Evolutionary conservation across 23 tunicate species (phyloP).

Genomic region (Styela clava): DNA sequence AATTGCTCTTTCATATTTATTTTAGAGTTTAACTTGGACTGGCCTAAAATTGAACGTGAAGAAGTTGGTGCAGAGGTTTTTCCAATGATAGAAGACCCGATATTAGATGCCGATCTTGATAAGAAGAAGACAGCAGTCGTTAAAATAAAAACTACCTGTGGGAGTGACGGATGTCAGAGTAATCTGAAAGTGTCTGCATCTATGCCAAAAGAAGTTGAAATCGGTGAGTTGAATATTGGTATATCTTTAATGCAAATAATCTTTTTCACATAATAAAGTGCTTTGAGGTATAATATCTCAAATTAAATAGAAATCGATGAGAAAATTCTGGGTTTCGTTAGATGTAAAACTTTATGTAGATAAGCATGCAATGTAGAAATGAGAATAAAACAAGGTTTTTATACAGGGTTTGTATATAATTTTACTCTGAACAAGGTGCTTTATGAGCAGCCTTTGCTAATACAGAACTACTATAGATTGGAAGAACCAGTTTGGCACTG

Average conservation of each 20-base stretch:
- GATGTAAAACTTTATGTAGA: no score
- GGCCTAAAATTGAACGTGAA: constrained; percentile 24
- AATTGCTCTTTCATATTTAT: no score
- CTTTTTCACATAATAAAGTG: not conserved
- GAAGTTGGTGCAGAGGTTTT: constrained; percentile 27
- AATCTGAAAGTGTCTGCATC: constrained; percentile 37
- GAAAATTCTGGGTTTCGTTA: no score
- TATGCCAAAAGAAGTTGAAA: constrained; percentile 32
- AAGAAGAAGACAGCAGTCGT: not conserved
- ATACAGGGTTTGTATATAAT: no score
- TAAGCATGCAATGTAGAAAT: no score
- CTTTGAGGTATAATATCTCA: not conserved
- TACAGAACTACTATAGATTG: no score
- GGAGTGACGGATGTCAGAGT: constrained; percentile 72
- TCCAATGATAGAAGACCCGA: constrained; percentile 50
- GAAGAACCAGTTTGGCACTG: no score
- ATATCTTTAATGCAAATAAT: no score
- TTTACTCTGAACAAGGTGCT: no score
- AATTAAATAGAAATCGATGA: not conserved
- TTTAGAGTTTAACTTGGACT: constrained; percentile 38
- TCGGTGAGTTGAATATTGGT: constrained; percentile 24
- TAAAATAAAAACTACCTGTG: constrained; percentile 32
- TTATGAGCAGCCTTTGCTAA: no score
- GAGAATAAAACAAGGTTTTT: no score
- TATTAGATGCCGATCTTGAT: constrained; percentile 44